Percentiles rank a stretch among this genome's conserved stretches.
Evolutionary conservation across 2,888 invertebrate genomes (phyloP).

Genomic region (Nineta flava): DNA sequence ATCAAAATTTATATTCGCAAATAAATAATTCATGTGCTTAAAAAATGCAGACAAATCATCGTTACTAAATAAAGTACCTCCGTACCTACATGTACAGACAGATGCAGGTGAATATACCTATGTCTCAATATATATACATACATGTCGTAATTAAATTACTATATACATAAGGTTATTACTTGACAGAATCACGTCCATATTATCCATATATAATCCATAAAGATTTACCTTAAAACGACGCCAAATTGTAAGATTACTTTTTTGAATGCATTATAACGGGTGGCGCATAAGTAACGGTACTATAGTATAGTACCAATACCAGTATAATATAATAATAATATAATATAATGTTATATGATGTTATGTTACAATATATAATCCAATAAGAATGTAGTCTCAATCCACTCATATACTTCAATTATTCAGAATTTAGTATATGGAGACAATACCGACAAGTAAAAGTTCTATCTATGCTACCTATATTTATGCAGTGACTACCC

Average conservation of each 20-base stretch:
- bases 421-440: not conserved
- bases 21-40: no score
- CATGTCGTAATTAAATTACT: no score
- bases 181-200: not conserved
- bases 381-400: not conserved
- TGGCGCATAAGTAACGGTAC: no score
- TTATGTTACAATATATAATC: not conserved
- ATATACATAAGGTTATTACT: not conserved
- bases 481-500: no score
- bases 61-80: no score
- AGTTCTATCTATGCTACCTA: not conserved
- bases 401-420: not conserved
- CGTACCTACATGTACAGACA: no score
- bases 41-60: no score
- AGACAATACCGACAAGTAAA: not conserved
- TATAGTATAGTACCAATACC: constrained; percentile 13
- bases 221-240: constrained; percentile 17
- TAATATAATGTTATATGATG: no score
- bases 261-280: constrained; percentile 16
- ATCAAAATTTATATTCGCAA: no score
- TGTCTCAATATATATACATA: no score
- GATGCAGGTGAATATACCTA: no score
- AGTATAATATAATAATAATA: constrained; percentile 5
- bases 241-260: constrained; percentile 13
- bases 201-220: constrained; percentile 11